These are phyloP conservation scores for Sarcophilus harrisii DNA, from an alignment of 2,797 vertebrate species.

Conservation along the genomic window DNA sequence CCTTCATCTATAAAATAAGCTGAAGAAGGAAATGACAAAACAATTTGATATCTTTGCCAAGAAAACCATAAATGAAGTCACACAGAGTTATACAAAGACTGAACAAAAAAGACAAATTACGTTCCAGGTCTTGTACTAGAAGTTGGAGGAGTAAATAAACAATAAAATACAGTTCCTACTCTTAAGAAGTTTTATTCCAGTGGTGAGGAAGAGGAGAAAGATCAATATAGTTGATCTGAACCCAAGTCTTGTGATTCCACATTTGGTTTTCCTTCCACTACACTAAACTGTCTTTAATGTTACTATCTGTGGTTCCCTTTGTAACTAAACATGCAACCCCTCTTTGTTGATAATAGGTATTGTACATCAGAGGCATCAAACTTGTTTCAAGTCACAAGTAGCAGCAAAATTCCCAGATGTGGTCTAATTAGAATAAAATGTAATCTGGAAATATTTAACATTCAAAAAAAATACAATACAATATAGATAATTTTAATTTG, in stretches of 20 bases:
- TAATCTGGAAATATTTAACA: not conserved
- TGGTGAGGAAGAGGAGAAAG: not conserved
- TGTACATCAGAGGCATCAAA: not conserved
- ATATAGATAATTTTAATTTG: not conserved
- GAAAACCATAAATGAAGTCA: no score
- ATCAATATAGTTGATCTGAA: not conserved
- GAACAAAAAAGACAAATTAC: not conserved
- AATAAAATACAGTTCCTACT: not conserved
- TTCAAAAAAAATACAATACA: not conserved
- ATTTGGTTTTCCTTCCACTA: not conserved
- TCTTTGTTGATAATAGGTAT: not conserved
- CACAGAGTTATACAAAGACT: no score
- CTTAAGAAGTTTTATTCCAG: not conserved
- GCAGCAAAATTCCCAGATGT: not conserved
- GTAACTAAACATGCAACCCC: not conserved
- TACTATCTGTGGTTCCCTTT: not conserved
- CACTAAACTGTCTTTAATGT: not conserved
- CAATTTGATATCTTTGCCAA: no score
- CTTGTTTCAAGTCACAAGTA: accelerated
- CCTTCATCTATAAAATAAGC: no score
- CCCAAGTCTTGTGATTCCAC: not conserved
- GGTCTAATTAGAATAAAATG: not conserved
- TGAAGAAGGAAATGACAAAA: no score
- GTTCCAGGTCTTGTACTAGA: not conserved
- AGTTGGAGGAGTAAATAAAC: not conserved